phyloP scores from a whole-genome alignment of 2,113 vertebrate genomes.

The Acanthochromis polyacanthus region DNA sequence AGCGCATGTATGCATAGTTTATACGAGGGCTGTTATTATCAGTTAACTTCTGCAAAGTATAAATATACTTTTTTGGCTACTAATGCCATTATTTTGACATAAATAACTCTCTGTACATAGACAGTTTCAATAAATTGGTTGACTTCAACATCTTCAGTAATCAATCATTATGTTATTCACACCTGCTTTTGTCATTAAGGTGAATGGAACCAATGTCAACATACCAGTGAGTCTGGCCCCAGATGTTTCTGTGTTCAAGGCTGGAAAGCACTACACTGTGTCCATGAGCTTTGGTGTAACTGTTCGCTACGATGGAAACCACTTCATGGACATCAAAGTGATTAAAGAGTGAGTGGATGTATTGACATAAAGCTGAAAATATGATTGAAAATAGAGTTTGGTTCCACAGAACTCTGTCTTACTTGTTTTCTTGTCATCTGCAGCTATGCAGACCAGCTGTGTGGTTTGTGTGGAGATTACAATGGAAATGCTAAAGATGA shows the following conservation, averaged over 20 bases:
- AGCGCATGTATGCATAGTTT: no score
- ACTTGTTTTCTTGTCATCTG: background rate
- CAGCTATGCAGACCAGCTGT: constrained; percentile 80
- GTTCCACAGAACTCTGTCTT: no score
- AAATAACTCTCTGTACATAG: no score
- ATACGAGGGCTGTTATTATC: no score
- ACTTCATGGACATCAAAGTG: constrained; percentile 83
- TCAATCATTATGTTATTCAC: background rate
- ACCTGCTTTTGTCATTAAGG: constrained; percentile 39
- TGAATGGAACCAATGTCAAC: constrained; percentile 75
- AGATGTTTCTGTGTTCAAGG: constrained; percentile 70
- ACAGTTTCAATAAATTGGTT: no score
- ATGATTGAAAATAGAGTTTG: no score
- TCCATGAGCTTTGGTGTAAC: constrained; percentile 80
- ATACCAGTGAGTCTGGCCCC: constrained; percentile 49
- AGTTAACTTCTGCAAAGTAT: no score
- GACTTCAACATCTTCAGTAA: background rate
- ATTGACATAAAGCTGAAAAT: background rate
- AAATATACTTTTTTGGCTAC: no score
- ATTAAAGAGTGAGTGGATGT: constrained; percentile 80
- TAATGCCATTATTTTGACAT: no score
- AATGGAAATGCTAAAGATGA: constrained; percentile 79
- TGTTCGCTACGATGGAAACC: constrained; percentile 85
- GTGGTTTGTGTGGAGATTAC: constrained; percentile 86
- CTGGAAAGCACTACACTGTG: constrained; percentile 74